Conservation (phyloP, 2,113 vertebrate species). For the Phylloscopus whistleri region DNA sequence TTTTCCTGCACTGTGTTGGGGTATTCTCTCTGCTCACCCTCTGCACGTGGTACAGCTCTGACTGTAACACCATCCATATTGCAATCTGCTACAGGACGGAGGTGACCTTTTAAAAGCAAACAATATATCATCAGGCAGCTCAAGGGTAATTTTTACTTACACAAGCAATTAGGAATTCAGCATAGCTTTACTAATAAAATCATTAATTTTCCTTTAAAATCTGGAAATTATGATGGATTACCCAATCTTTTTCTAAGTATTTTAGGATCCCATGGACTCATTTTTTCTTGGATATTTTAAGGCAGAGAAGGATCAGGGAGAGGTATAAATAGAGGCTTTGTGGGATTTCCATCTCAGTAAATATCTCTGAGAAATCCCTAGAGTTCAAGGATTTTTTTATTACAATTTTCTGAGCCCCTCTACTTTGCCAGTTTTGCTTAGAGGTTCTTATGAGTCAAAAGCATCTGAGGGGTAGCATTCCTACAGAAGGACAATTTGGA, state of each 20-base stretch:
- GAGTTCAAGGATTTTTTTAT: not conserved
- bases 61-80: not conserved
- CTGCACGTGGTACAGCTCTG: not conserved
- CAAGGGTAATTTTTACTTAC: not conserved
- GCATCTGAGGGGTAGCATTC: not conserved
- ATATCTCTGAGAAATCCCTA: not conserved
- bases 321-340: rapidly evolving
- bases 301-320: not conserved
- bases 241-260: not conserved
- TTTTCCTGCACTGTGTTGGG: not conserved
- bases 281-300: not conserved
- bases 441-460: not conserved
- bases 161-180: not conserved
- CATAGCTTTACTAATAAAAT: not conserved
- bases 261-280: not conserved
- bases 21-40: not conserved
- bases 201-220: not conserved
- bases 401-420: not conserved
- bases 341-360: not conserved
- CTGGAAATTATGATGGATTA: not conserved
- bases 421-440: not conserved
- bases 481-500: not conserved
- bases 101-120: not conserved
- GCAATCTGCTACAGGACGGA: not conserved
- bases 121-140: not conserved